Conservation (phyloP, 1,140 invertebrate genomes). For the Drosophila novamexicana region DNA sequence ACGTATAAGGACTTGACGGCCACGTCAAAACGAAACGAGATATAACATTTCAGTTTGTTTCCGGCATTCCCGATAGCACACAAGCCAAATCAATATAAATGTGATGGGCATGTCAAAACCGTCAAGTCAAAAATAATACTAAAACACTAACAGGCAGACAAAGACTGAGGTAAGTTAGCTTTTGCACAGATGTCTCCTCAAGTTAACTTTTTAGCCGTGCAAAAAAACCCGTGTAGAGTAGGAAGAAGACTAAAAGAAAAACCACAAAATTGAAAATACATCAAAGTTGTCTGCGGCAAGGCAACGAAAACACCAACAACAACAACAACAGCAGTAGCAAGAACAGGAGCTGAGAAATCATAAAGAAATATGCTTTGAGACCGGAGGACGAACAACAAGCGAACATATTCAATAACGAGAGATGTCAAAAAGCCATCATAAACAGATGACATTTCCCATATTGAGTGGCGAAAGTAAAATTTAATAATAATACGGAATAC, state of each 20-base stretch:
- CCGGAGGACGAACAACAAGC: conserved; percentile 33
- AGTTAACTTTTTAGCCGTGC: conserved; percentile 38
- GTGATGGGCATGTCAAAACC: conserved; percentile 30
- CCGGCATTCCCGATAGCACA: conserved; percentile 21
- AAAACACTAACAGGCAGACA: conserved; percentile 24
- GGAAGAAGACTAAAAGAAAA: conserved; percentile 42
- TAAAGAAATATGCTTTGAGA: conserved; percentile 40
- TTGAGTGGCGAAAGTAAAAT: conserved; percentile 83
- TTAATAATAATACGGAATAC: conserved; percentile 74
- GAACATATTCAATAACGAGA: conserved; percentile 80
- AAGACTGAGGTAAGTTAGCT: conserved; percentile 36
- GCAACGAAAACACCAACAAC: conserved; percentile 5
- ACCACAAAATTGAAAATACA: conserved; percentile 75
- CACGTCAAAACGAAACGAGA: not conserved
- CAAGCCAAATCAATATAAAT: conserved; percentile 44
- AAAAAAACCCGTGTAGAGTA: not conserved
- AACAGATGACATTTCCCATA: conserved; percentile 83
- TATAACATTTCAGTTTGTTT: conserved; percentile 30
- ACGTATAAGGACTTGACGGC: not conserved
- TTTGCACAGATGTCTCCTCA: conserved; percentile 20
- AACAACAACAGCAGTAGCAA: not conserved
- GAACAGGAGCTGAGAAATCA: conserved; percentile 22
- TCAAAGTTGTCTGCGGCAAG: conserved; percentile 65
- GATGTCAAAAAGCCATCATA: conserved; percentile 83
- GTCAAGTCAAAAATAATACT: conserved; percentile 26